Evolutionary conservation across 2,888 invertebrate genomes (phyloP).

Genomic region (Argyresthia goedartella): DNA sequence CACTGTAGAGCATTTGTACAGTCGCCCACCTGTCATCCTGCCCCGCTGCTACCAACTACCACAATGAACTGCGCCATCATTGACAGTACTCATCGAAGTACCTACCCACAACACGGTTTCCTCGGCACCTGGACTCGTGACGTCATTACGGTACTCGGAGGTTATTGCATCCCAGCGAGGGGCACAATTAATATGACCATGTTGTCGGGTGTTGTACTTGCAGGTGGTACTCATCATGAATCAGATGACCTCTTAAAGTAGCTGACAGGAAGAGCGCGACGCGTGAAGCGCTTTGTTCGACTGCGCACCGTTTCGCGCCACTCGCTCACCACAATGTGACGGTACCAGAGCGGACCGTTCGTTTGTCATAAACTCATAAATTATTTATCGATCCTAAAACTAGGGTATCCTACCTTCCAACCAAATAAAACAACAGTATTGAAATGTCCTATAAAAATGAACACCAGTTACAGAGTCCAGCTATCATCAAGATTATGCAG

Average conservation of each 20-base stretch:
- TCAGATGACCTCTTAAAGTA: conserved; percentile 38
- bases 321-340: conserved; percentile 36
- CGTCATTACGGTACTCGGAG: too few relatives aligned
- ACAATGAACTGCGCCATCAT: neutral
- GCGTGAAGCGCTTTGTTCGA: conserved; percentile 46
- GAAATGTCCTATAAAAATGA: neutral
- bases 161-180: too few relatives aligned
- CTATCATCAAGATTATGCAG: too few relatives aligned
- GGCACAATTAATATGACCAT: too few relatives aligned
- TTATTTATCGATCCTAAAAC: neutral
- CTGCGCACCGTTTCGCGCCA: conserved; percentile 33
- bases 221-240: conserved; percentile 16
- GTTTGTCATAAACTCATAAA: conserved; percentile 5
- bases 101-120: too few relatives aligned
- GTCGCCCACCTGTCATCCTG: neutral
- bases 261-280: conserved; percentile 38
- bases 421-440: neutral
- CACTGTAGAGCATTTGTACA: neutral
- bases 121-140: too few relatives aligned
- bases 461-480: too few relatives aligned
- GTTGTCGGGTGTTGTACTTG: too few relatives aligned
- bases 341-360: conserved; percentile 1
- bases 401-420: neutral
- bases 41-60: neutral
- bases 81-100: neutral